Percentiles rank a stretch among this genome's conserved stretches.
phyloP scores from a whole-genome alignment of 2,113 vertebrate species.

The Parus major region DNA sequence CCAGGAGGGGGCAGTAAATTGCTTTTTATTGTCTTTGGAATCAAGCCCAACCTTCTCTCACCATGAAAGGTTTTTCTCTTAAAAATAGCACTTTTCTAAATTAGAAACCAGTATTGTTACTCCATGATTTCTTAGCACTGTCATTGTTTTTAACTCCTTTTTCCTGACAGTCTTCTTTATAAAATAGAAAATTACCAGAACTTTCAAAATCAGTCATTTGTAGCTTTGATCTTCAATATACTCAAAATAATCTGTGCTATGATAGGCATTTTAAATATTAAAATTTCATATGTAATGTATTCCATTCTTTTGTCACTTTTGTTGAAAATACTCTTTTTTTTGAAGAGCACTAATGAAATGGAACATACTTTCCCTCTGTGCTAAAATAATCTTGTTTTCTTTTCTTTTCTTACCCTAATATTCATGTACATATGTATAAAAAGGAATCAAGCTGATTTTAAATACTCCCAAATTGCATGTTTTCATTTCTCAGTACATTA shows the following conservation, averaged over 20 bases:
- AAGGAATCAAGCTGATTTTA: neutral
- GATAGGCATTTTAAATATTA: neutral
- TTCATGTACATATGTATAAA: neutral
- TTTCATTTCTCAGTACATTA: neutral
- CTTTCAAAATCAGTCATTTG: neutral
- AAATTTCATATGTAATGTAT: neutral
- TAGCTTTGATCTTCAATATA: neutral
- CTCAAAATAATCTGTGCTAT: neutral
- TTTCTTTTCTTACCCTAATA: neutral
- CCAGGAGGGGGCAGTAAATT: conserved; percentile 77
- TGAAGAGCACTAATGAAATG: neutral
- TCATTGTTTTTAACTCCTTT: neutral
- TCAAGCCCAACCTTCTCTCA: neutral
- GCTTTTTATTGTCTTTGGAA: conserved; percentile 56
- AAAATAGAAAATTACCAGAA: neutral
- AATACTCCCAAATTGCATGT: neutral
- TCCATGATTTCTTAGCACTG: neutral
- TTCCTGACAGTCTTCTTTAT: neutral
- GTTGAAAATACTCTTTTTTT: neutral
- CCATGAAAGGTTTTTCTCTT: neutral
- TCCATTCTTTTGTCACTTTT: neutral
- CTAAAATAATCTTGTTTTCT: neutral
- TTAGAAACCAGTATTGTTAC: neutral
- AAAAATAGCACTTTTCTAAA: neutral
- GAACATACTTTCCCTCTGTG: neutral